Evolutionary conservation across 2,888 invertebrate genomes (phyloP), one percentile per base, ranked within the genome.

Genomic region (Tuberolachnus salignus): DNA sequence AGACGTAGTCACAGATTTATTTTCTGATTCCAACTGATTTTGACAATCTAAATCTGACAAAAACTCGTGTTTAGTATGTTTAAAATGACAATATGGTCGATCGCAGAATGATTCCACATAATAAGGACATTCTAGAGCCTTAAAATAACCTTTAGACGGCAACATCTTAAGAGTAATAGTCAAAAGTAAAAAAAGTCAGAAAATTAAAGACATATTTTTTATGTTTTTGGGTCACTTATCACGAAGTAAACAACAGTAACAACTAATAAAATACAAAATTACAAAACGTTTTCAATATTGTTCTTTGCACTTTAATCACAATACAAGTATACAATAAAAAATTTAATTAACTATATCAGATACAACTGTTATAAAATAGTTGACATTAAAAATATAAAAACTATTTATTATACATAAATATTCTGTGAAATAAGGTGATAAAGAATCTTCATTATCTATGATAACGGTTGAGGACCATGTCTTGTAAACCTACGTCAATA

Each of bases 21-120:
- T 73, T 53, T 74, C 21, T 1, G 19, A 51, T 49, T 59, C 49
- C 13, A 16, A 16, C 21, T 4, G 13, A 42, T 19, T 55, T 34
- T 75, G 75, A 66, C 44, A 26, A 13, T 75, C 57, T 57, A n/a
- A 16, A 49, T 66, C 66, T 1, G 57, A 57, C 16, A 78, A 51
- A 69, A 42, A 61, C 1, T 78, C 93, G 87, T 90, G 92, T 84
- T 90, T 92, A 83, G 90, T 89, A 86, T 97, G 97, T 84, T 93
- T 91, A 86, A 93, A 97, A 87, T 96, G 95, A 87, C 97, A 97
- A 86, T 95, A 94, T 26, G 95, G 95, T 84, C 97, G 88, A 83
- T 92, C 92, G 87, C 97, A 97, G 71, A 90, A 87, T 81, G 91
- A 92, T 85, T 88, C 90, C 84, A 92, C 90, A 85, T 90, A 94